Evolutionary conservation across 92 coral and sea anemone genomes (phyloP).

Genomic region (Muricea muricata): DNA sequence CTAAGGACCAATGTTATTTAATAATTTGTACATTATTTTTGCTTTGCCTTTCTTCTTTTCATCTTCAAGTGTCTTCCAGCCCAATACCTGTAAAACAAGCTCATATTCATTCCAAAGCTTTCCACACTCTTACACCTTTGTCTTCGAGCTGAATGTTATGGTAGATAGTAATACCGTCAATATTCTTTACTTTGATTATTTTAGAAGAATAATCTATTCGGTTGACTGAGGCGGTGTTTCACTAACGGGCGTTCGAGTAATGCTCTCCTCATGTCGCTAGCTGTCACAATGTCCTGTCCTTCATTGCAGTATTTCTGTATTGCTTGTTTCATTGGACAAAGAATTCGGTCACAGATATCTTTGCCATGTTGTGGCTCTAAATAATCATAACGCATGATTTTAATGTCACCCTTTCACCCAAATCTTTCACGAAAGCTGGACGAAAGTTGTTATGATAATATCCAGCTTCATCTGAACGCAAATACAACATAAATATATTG

Average conservation of each 20-base stretch:
- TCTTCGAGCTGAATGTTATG: neutral
- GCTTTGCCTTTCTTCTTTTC: too few relatives aligned
- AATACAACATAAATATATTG: too few relatives aligned
- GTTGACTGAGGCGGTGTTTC: neutral
- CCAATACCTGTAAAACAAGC: too few relatives aligned
- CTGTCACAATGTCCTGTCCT: neutral
- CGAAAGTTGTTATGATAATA: conserved; percentile 18
- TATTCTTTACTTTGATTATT: neutral
- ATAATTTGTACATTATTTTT: too few relatives aligned
- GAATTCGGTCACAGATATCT: conserved; percentile 35
- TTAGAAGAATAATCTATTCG: neutral
- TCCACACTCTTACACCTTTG: neutral
- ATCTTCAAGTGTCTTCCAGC: too few relatives aligned
- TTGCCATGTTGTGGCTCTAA: conserved; percentile 31
- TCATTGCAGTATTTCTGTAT: neutral
- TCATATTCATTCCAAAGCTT: neutral
- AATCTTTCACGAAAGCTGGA: neutral
- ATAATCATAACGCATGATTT: conserved; percentile 1
- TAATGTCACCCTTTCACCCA: neutral
- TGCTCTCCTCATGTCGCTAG: neutral
- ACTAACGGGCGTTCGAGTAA: neutral
- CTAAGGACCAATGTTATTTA: too few relatives aligned
- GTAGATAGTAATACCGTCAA: neutral
- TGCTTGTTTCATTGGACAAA: neutral
- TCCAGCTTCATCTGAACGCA: conserved; percentile 39